Percentiles rank a stretch among this genome's conserved stretches.
Evolutionary conservation across 2,113 vertebrate genomes (phyloP).

Genomic region (Chiloscyllium plagiosum): DNA sequence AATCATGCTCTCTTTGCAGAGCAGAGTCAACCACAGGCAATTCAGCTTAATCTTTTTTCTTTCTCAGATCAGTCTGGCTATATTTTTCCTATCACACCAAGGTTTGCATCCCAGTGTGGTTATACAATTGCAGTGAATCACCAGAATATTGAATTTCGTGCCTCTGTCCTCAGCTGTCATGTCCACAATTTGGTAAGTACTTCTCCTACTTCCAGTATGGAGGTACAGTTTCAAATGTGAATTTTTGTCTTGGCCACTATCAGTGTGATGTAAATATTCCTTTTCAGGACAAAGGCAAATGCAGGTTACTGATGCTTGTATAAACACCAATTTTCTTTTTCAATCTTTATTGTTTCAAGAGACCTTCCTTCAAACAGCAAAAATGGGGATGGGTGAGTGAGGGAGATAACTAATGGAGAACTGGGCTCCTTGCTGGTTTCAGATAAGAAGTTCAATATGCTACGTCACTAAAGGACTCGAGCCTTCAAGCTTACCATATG

Average conservation of each 20-base stretch:
- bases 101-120: conserved; percentile 46
- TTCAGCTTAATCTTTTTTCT: background rate
- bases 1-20: background rate
- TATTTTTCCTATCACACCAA: conserved; percentile 42
- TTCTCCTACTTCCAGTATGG: background rate
- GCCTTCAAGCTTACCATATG: no score
- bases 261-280: background rate
- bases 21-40: background rate
- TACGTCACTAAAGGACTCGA: background rate
- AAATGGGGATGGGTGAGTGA: background rate
- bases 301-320: background rate
- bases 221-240: background rate
- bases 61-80: conserved; percentile 43
- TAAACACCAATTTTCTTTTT: background rate
- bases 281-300: background rate
- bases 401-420: no score
- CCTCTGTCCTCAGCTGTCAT: conserved; percentile 49
- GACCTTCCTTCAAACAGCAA: no score
- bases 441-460: background rate
- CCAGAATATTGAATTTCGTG: conserved; percentile 40
- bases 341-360: no score
- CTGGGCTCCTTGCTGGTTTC: no score
- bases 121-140: conserved; percentile 41
- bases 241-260: background rate
- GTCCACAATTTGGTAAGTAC: conserved; percentile 43